Percentiles rank a stretch among this genome's conserved stretches.
Conservation (phyloP, 1,140 invertebrate genomes). For the Drosophila equinoxialis region DNA sequence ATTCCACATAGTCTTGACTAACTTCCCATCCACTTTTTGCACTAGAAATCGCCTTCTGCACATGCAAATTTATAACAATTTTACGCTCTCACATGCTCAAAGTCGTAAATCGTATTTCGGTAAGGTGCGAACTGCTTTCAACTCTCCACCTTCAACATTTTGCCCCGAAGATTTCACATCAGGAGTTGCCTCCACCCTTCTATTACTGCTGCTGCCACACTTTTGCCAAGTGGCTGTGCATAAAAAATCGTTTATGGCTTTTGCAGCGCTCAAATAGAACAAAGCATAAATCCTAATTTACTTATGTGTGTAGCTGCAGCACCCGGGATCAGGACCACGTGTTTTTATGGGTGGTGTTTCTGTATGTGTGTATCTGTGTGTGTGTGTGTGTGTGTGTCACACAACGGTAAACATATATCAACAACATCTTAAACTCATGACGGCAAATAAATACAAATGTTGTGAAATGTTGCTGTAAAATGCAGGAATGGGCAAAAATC, state of each 20-base stretch:
- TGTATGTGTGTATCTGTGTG: conserved; percentile 15
- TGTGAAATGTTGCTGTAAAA: conserved; percentile 71
- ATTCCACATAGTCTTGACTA: not conserved
- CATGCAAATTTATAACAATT: conserved; percentile 81
- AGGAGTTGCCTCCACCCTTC: conserved; percentile 1
- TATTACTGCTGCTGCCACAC: conserved; percentile 6
- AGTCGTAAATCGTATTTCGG: conserved; percentile 74
- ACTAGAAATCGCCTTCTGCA: conserved; percentile 45
- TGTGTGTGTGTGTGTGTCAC: conserved; percentile 51
- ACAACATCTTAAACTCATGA: conserved; percentile 81
- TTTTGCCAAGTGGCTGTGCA: conserved; percentile 70
- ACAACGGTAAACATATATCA: conserved; percentile 75
- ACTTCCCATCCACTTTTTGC: conserved; percentile 16
- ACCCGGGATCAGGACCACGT: conserved; percentile 46
- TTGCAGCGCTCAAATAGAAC: conserved; percentile 82
- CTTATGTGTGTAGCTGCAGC: conserved; percentile 69
- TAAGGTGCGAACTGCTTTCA: conserved; percentile 70
- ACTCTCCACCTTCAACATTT: conserved; percentile 15
- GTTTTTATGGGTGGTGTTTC: conserved; percentile 31
- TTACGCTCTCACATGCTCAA: conserved; percentile 76
- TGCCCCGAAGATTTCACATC: conserved; percentile 1
- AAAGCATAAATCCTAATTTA: conserved; percentile 83
- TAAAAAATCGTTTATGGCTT: conserved; percentile 82
- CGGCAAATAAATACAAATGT: conserved; percentile 81
- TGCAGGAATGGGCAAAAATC: conserved; percentile 21